A percentile compares a stretch with the other conserved stretches of the same genome.
These are phyloP conservation scores for Peucedramus taeniatus DNA, from an alignment of 2,113 vertebrate genomes.

Conservation along the genomic window DNA sequence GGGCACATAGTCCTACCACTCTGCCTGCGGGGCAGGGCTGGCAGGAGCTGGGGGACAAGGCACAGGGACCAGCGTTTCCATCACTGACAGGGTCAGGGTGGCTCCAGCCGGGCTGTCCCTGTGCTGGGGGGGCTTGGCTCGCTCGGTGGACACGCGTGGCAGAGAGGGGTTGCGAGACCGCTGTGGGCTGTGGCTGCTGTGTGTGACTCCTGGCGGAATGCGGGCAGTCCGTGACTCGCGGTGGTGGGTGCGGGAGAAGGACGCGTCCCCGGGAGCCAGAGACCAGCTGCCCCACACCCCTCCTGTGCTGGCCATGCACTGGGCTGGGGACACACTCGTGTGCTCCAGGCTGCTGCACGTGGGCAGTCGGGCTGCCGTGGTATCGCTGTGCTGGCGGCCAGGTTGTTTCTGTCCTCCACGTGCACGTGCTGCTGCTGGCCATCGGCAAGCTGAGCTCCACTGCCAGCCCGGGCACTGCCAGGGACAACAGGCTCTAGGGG, in stretches of 20 bases:
- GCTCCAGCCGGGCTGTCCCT: background rate
- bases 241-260: background rate
- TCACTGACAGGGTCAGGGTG: background rate
- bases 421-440: background rate
- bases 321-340: background rate
- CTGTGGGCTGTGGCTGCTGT: background rate
- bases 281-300: background rate
- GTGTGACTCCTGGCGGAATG: background rate
- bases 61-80: background rate
- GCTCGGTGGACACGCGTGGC: accelerated
- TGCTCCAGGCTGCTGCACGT: accelerated
- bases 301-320: background rate
- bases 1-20: background rate
- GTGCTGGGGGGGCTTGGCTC: background rate
- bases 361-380: background rate
- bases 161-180: background rate
- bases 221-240: accelerated
- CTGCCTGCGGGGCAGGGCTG: background rate
- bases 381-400: accelerated
- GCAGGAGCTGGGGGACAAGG: background rate
- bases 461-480: accelerated
- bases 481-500: background rate
- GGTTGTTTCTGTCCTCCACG: background rate
- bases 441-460: background rate
- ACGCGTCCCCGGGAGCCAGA: background rate